These are phyloP conservation scores for Sapajus apella DNA, from an alignment of 2,113 vertebrate genomes.

Conservation along the genomic window DNA sequence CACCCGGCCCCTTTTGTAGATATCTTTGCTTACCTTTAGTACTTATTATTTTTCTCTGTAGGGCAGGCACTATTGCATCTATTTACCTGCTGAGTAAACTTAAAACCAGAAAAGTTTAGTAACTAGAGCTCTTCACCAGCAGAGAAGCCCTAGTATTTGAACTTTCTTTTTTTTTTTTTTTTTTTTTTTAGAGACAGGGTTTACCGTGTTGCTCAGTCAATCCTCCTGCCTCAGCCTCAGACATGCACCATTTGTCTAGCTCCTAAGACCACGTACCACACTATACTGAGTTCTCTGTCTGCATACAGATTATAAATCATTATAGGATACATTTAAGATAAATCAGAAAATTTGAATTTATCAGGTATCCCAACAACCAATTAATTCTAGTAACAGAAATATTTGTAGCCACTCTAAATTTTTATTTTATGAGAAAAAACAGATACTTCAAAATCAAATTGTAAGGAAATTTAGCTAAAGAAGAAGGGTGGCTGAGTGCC, in stretches of 20 bases:
- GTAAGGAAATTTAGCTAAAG: neutral
- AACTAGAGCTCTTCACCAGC: neutral
- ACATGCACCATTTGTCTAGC: neutral
- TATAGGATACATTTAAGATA: neutral
- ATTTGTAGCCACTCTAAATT: neutral
- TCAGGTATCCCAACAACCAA: slow-evolving; percentile 12
- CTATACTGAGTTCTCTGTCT: neutral
- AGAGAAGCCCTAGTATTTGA: neutral
- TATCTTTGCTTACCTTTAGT: neutral
- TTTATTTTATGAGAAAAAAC: slow-evolving; percentile 48
- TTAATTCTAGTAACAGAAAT: slow-evolving; percentile 19
- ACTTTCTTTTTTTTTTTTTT: neutral
- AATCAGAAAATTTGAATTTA: slow-evolving; percentile 38
- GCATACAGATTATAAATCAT: neutral
- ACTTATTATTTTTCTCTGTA: neutral
- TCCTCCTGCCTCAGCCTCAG: too few species aligned
- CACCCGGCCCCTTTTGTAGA: neutral
- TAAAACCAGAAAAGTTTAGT: neutral
- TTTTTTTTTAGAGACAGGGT: too few species aligned
- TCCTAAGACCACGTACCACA: neutral
- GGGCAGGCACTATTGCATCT: neutral
- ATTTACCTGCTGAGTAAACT: neutral
- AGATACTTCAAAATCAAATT: neutral
- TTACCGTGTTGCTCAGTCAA: too few species aligned
- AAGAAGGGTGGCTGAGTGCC: neutral